Base-by-base conservation (phyloP, 2,888 invertebrate genomes). In the Venusia cambrica region DNA sequence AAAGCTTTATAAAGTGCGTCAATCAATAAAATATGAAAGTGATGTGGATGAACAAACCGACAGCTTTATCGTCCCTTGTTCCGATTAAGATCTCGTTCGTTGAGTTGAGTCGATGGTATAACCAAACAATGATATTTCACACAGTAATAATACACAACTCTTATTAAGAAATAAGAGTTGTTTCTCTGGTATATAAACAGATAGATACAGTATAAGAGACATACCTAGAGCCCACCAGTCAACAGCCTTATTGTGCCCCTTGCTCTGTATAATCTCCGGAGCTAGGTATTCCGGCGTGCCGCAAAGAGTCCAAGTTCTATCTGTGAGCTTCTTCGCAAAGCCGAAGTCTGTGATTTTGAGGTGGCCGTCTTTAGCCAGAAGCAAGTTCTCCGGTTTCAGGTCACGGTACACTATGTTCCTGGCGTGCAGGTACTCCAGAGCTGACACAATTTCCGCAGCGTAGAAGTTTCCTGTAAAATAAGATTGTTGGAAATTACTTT, bases 151-250 rank as follows among this genome's bases (percentile, higher is more conserved):
- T n/a, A n/a, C n/a, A n/a, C n/a, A n/a, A n/a, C n/a, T n/a, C n/a
- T n/a, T n/a, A n/a, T n/a, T n/a, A n/a, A n/a, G n/a, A n/a, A n/a
- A n/a, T n/a, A n/a, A n/a, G n/a, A n/a, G n/a, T n/a, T n/a, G n/a
- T n/a, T n/a, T n/a, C n/a, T n/a, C n/a, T n/a, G n/a, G n/a, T n/a
- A 24, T 31, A 31, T 21, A 9, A 38, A 42, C n/a, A n/a, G n/a
- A n/a, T n/a, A n/a, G n/a, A n/a, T n/a, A n/a, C n/a, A 35, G 25
- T 3, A 17, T 2, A 7, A 10, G 15, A 13, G 14, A 13, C 37
- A 77, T 74, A 94, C 94, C 98, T 64, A 99, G 88, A 8, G 98
- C 98, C 98, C 98, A 99, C 97, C 98, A 99, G 73, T 99, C 99
- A 0, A 99, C 98, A 3, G 97, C 97, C 73, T 96, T 97, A 72